Base-by-base conservation (phyloP, 2,797 vertebrate species). In the Loriculus beryllinus region DNA sequence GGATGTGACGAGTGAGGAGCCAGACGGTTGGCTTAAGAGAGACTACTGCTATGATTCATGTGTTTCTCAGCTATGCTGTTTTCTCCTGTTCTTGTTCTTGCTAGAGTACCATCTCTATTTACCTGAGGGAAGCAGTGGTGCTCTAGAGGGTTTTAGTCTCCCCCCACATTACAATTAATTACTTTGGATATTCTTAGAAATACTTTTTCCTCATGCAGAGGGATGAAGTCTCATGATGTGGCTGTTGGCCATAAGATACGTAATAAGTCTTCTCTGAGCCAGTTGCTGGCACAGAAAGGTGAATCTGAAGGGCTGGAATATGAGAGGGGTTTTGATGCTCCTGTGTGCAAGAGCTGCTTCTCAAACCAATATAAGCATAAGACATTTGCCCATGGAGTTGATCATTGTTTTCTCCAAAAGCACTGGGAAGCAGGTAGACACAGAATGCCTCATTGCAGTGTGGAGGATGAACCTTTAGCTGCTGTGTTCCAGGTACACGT, bases 401-500 rank as follows among this genome's bases (percentile, higher is more conserved):
- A 63, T 56, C 25, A 21, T 14, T 78, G 4, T 75, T 76, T 79
- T 80, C 40, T 71, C 19, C 0, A 48, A 48, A 56, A 48, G 3
- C 15, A 35, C 33, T 16, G 17, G 25, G 47, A 65, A 49, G 19
- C 10, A 20, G 22, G 35, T 37, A 47, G 45, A 20, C 63, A 14
- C 49, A 62, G 49, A 51, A 63, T 13, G 9, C 80, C 31, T 10
- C 11, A 5, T 59, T 82, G 47, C 43, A 67, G 3, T 40, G 43
- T 39, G 42, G 56, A 77, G 29, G 31, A 25, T 70, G 31, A 70
- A 67, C 37, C 18, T 82, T 65, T 76, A 19, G 28, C 6, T 82
- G 9, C 19, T 76, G 13, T 1, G 0, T 90, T 89, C 40, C 14
- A 59, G 22, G 16, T 25, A 13, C 0, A 42, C 7, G 2, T 63